Evolutionary conservation across 2,113 vertebrate genomes (phyloP), one percentile per base, ranked within the genome.

Genomic region (Psophia crepitans): DNA sequence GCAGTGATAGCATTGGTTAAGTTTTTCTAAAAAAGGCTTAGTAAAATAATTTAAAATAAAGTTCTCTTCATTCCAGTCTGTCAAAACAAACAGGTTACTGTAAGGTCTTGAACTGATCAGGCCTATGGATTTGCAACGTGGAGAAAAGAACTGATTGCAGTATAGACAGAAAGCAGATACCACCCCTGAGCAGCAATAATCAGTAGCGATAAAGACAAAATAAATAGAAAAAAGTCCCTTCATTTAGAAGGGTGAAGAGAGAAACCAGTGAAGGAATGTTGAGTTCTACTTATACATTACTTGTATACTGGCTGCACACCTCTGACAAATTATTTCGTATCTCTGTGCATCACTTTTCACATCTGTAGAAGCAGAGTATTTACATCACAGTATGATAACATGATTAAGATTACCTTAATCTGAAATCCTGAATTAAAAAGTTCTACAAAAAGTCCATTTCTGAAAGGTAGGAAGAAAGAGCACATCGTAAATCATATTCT

Each of bases 401-500:
- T 13, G 27, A 74, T 76, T 57, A 93, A 63, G 19, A 73, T 63
- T 51, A 58, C 19, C 32, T 4, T 64, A 91, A 68, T 56, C n/a
- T 70, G 20, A 94, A 94, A 91, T 63, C 9, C 41, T 39, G 14
- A 92, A 81, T 77, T 39, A 84, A 20, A 69, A 85, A 64, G 41
- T 39, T 68, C 58, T 81, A 66, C 8, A 74, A 35, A 26, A 85
- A 46, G 12, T n/a, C 43, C 0, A 53, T 64, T 93, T 75, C 46
- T 90, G 76, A 92, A 81, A 64, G 39, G 44, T 24, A 71, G 32
- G 12, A 6, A 22, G 33, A 56, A 61, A 22, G 8, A 90, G 4
- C 19, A 74, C 18, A 56, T 8, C 5, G 56, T 39, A 93, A 89
- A 48, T 51, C 27, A 78, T 3, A 44, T 8, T 49, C 63, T 69